phyloP scores from a whole-genome alignment of 2,113 vertebrate species.

The Poicephalus meyeri region DNA sequence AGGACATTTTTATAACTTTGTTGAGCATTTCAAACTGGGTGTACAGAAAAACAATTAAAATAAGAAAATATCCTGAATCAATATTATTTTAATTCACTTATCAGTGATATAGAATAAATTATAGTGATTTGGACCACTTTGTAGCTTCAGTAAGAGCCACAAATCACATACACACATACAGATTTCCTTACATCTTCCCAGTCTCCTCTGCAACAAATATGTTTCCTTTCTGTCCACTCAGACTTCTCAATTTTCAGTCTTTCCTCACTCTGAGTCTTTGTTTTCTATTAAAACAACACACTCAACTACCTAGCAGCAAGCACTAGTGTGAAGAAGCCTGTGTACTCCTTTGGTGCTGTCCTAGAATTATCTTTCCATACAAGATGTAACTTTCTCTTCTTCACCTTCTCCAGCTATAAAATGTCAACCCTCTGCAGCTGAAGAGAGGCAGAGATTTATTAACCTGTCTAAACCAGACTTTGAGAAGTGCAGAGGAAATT shows the following conservation, averaged over 20 bases:
- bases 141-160: constrained; percentile 6
- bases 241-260: background rate
- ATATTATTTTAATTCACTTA: background rate
- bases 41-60: background rate
- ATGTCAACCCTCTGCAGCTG: background rate
- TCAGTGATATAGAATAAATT: background rate
- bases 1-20: constrained; percentile 44
- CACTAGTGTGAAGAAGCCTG: background rate
- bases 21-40: background rate
- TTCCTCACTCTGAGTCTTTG: background rate
- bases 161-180: background rate
- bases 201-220: background rate
- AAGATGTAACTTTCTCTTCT: constrained; percentile 14
- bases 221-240: constrained; percentile 14
- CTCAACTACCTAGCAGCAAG: background rate
- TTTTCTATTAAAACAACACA: background rate
- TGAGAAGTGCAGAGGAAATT: constrained; percentile 18
- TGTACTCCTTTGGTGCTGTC: background rate
- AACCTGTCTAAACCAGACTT: constrained; percentile 30
- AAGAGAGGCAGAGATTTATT: constrained; percentile 43
- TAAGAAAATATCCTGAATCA: constrained; percentile 9
- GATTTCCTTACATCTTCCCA: constrained; percentile 22
- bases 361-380: background rate
- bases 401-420: background rate
- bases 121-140: background rate